These are phyloP conservation scores for Drosophila sordidapex DNA, from an alignment of 2,888 invertebrate genomes.

Conservation along the genomic window DNA sequence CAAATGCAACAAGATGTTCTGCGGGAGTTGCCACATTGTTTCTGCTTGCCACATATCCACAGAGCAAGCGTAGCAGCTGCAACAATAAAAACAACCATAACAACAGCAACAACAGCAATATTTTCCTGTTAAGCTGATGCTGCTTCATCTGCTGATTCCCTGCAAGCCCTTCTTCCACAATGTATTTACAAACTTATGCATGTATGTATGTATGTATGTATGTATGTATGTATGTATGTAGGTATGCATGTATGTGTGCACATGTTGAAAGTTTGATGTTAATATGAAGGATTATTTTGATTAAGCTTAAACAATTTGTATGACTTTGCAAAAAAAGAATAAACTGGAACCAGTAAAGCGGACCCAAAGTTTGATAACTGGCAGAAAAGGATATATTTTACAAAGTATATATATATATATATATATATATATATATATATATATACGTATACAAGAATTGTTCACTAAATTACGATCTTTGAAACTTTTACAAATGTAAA, in stretches of 20 bases:
- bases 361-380: background rate
- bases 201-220: background rate
- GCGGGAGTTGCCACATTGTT: conserved; percentile 65
- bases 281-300: conserved; percentile 15
- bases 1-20: conserved; percentile 81
- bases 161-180: conserved; percentile 1
- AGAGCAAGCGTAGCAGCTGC: conserved; percentile 29
- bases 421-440: background rate
- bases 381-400: background rate
- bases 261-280: conserved; percentile 18
- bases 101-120: conserved; percentile 1
- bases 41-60: conserved; percentile 47
- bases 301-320: background rate
- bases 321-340: no score
- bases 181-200: background rate
- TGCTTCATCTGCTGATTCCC: conserved; percentile 3
- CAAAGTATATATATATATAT: background rate
- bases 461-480: background rate
- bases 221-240: background rate
- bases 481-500: background rate
- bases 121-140: conserved; percentile 15
- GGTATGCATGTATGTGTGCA: background rate
- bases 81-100: conserved; percentile 21
- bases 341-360: background rate
- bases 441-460: background rate